Evolutionary conservation across 2,888 invertebrate genomes (phyloP).

Genomic region (Parnassius apollo): DNA sequence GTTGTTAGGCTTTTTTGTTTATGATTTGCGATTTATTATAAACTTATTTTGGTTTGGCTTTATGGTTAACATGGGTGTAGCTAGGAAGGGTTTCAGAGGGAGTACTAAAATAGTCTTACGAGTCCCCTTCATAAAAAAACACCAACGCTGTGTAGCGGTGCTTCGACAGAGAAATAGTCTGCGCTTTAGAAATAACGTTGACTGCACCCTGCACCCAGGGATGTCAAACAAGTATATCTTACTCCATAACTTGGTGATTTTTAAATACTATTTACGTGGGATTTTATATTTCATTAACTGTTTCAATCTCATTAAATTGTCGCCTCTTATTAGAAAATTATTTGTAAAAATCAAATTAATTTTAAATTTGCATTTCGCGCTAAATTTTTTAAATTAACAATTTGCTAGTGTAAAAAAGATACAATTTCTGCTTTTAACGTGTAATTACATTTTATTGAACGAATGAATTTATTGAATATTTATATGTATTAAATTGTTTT

Average conservation of each 20-base stretch:
- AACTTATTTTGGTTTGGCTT: conserved; percentile 4
- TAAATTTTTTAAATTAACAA: conserved; percentile 4
- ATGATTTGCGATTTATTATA: conserved; percentile 14
- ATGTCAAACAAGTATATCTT: conserved; percentile 30
- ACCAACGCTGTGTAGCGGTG: too few relatives aligned
- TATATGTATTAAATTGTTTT: not conserved
- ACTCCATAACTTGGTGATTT: conserved; percentile 49
- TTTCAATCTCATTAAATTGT: not conserved
- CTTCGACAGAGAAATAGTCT: too few relatives aligned
- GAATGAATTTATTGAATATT: conserved; percentile 7
- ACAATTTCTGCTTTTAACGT: conserved; percentile 9
- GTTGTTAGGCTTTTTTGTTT: conserved; percentile 9
- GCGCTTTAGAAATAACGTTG: too few relatives aligned
- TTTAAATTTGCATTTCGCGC: not conserved
- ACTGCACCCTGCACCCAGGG: too few relatives aligned
- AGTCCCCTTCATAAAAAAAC: too few relatives aligned
- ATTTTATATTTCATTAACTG: not conserved
- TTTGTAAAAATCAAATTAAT: not conserved
- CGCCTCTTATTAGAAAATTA: not conserved
- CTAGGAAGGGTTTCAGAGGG: too few relatives aligned
- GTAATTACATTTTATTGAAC: conserved; percentile 1
- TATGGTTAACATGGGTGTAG: not conserved
- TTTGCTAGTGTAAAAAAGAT: not conserved
- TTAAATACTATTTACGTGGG: not conserved
- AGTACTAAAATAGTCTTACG: too few relatives aligned